Evolutionary conservation across 2,888 invertebrate genomes (phyloP), one percentile per base, ranked within the genome.

Genomic region (Mallateleia sp.): DNA sequence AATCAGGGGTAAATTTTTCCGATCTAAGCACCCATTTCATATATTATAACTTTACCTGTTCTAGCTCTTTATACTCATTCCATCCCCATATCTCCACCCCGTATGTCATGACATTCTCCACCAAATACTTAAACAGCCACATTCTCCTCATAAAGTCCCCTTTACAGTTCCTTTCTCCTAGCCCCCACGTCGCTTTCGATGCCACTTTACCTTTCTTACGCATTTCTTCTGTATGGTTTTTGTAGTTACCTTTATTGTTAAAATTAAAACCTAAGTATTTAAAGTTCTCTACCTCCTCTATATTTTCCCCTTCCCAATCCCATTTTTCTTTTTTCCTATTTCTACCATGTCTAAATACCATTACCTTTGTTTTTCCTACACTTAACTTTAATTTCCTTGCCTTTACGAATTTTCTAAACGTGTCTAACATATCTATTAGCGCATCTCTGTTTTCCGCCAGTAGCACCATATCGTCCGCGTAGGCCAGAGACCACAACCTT

Each of bases 1-100:
- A 72, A n/a, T 52, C 62, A 1, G 75, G 69, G 15, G 85, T 75
- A 5, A 38, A 38, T 7, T 24, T 3, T 8, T 79, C 71, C 18
- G 77, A 18, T 54, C 47, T 38, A 5, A 85, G 24, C 5, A 66
- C 18, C 77, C 77, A 77, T 52, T 47, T 77, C 1, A 67, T 6
- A 52, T 79, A 74, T 9, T 78, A 45, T 18, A 45, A 1, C 4
- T 72, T 38, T 38, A 85, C 22, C 38, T 60, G 75, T 52, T 85
- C 58, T 7, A 80, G 38, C 7, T 60, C 50, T 24, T 56, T 25
- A 6, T 8, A 32, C 22, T 75, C 75, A 22, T 47, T n/a, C 77
- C 77, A 77, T 1, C 77, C 62, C 77, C 72, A 85, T 7, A 85
- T 62, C 38, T 85, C 60, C 1, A 45, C 42, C 14, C 54, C 72